phyloP scores from a whole-genome alignment of 2,113 vertebrate species.

The Atrichornis clamosus region DNA sequence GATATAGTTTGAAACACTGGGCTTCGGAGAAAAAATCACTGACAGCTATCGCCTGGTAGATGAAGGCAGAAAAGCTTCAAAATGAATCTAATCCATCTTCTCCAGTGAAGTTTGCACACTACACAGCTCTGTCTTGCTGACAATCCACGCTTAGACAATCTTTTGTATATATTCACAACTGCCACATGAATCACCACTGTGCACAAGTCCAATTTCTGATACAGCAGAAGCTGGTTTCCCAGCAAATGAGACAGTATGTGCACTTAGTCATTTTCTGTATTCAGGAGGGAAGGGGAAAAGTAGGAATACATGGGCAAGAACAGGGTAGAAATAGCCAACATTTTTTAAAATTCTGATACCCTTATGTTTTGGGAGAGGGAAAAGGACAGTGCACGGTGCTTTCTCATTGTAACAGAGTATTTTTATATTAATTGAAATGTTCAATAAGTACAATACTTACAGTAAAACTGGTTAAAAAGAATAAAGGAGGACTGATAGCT shows the following conservation, averaged over 20 bases:
- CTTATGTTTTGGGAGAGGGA: neutral
- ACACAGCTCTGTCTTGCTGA: constrained; percentile 12
- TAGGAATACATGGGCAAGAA: neutral
- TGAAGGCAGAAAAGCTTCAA: constrained; percentile 62
- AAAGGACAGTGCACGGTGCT: neutral
- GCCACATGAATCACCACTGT: neutral
- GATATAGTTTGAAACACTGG: constrained; percentile 48
- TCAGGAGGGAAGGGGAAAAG: neutral
- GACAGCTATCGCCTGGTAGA: constrained; percentile 26
- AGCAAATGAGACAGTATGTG: neutral
- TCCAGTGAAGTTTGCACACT: neutral
- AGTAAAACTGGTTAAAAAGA: neutral
- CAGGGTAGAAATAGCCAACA: neutral
- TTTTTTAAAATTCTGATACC: neutral
- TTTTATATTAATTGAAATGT: neutral
- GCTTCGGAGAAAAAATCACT: constrained; percentile 22
- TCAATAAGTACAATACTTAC: neutral
- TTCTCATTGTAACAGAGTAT: neutral
- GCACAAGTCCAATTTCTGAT: neutral
- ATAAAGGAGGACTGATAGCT: neutral
- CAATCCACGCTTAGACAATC: neutral
- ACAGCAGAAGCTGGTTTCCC: neutral
- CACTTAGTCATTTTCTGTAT: neutral
- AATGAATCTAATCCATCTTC: constrained; percentile 63
- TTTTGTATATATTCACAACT: neutral